These are phyloP conservation scores for Eurystomus gularis DNA, from an alignment of 2,113 vertebrate genomes.

Conservation along the genomic window DNA sequence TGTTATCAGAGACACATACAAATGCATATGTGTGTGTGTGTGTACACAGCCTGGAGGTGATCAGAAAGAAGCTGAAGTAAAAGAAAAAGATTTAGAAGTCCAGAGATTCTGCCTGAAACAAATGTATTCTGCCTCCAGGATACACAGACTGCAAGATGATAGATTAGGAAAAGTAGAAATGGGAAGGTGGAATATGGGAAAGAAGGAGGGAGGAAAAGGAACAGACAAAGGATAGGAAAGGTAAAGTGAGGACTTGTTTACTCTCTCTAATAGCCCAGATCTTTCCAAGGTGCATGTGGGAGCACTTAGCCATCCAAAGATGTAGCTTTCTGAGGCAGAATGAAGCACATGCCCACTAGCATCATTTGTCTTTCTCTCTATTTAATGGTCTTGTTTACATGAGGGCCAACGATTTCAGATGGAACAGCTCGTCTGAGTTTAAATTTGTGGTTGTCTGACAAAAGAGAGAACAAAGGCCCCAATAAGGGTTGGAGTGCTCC, in stretches of 20 bases:
- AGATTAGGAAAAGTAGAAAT: conserved; percentile 40
- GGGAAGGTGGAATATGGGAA: background rate
- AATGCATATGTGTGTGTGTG: background rate
- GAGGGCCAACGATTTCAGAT: background rate
- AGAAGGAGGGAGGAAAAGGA: background rate
- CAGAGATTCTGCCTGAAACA: conserved; percentile 51
- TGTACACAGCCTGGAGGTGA: background rate
- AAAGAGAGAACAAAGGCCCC: background rate
- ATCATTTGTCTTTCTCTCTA: conserved; percentile 3
- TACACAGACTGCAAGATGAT: background rate
- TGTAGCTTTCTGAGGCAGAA: background rate
- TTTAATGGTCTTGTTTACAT: conserved; percentile 39
- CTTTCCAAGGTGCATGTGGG: background rate
- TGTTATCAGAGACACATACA: background rate
- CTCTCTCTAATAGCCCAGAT: background rate
- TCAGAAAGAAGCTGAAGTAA: conserved; percentile 64
- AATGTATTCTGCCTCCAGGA: background rate
- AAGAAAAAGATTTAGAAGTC: conserved; percentile 51
- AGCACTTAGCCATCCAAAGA: background rate
- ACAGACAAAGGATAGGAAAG: background rate
- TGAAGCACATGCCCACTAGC: background rate
- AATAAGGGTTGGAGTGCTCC: background rate
- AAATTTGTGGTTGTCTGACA: background rate
- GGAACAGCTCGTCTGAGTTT: background rate
- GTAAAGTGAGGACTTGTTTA: background rate